Conservation (phyloP, 53 echinoderm and acorn worm genomes). For the Actinopyga echinites region DNA sequence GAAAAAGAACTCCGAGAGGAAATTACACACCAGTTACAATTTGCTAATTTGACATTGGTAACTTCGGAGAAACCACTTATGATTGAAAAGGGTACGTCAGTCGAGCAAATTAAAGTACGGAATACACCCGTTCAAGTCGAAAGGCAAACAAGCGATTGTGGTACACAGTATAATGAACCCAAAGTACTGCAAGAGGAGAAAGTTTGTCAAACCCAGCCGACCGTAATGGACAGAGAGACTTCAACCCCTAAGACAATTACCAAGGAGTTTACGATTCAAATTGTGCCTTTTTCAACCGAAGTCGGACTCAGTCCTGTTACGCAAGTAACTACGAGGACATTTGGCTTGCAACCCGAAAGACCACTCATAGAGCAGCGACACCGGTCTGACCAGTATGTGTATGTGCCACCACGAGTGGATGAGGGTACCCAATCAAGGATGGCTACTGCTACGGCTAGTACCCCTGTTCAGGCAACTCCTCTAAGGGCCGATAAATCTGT, state of each 20-base stretch:
- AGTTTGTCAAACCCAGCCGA: constrained; percentile 28
- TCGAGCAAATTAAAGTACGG: background rate
- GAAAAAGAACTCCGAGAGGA: constrained; percentile 43
- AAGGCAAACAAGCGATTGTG: background rate
- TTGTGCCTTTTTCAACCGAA: constrained; percentile 1
- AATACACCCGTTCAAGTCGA: background rate
- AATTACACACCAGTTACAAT: constrained; percentile 21
- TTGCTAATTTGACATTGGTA: constrained; percentile 13
- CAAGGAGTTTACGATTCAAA: constrained; percentile 25
- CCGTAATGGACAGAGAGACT: constrained; percentile 7
- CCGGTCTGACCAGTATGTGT: constrained; percentile 32
- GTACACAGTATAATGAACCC: background rate
- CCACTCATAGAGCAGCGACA: background rate
- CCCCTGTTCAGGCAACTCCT: constrained; percentile 14
- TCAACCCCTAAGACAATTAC: background rate
- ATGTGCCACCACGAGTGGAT: constrained; percentile 11
- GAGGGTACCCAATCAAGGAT: constrained; percentile 19
- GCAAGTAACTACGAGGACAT: constrained; percentile 10
- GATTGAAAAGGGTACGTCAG: constrained; percentile 28
- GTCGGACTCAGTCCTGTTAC: background rate
- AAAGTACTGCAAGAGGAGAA: background rate
- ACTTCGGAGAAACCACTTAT: constrained; percentile 4
- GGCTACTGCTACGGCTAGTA: background rate
- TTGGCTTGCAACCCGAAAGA: constrained; percentile 4
- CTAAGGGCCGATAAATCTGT: constrained; percentile 13